Percentiles rank a stretch among this genome's conserved stretches.
phyloP scores from a whole-genome alignment of 2,888 invertebrate species.

The Argyra leucocephala region DNA sequence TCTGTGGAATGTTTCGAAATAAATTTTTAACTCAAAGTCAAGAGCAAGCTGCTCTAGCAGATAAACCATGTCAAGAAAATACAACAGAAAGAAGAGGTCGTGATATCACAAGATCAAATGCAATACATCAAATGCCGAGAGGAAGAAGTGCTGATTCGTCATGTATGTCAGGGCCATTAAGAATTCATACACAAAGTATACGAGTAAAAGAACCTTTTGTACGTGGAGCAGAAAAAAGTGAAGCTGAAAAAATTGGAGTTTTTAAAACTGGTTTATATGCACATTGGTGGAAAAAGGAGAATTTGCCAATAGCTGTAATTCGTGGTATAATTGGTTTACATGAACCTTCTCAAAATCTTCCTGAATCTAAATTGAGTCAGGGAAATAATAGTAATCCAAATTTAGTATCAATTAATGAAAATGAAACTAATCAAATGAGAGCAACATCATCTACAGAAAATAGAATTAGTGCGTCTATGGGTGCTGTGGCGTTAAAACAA shows the following conservation, averaged over 20 bases:
- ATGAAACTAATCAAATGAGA: neutral
- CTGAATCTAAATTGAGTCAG: neutral
- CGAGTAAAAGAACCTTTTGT: conserved; percentile 19
- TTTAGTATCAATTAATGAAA: neutral
- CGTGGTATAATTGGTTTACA: conserved; percentile 42
- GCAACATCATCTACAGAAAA: neutral
- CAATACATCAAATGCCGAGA: conserved; percentile 18
- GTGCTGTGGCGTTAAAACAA: neutral
- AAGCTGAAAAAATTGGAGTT: conserved; percentile 32
- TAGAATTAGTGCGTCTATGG: neutral
- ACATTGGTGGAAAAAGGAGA: conserved; percentile 88
- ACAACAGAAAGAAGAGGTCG: neutral
- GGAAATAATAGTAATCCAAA: neutral
- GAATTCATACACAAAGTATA: conserved; percentile 39
- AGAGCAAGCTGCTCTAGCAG: conserved; percentile 28
- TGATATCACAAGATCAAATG: conserved; percentile 16
- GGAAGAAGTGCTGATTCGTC: conserved; percentile 23
- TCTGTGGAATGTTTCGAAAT: conserved; percentile 41
- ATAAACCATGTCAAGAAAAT: conserved; percentile 8
- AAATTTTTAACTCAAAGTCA: conserved; percentile 34
- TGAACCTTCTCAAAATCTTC: conserved; percentile 34
- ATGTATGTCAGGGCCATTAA: conserved; percentile 19
- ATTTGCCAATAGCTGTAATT: conserved; percentile 60
- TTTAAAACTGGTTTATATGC: conserved; percentile 80
- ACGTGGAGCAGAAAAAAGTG: conserved; percentile 18